A percentile compares a stretch with the other conserved stretches of the same genome.
These are phyloP conservation scores for Drosophila acutilabella DNA, from an alignment of 2,888 invertebrate genomes.

Conservation along the genomic window DNA sequence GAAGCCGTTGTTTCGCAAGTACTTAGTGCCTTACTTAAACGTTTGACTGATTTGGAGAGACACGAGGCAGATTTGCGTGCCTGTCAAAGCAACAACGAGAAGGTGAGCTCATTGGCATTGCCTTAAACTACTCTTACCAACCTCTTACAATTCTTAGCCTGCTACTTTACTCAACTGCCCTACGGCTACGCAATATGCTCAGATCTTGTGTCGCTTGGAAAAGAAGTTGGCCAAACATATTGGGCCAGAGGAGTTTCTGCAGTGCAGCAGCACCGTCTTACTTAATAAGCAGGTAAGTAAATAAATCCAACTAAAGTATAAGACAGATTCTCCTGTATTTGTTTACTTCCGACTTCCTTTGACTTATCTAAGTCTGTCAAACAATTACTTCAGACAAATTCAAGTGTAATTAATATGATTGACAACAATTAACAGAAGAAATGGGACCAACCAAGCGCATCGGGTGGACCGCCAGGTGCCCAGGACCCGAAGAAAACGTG, in stretches of 20 bases:
- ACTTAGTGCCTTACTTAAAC: slow-evolving; percentile 86
- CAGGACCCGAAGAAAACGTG: slow-evolving; percentile 85
- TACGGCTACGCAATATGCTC: slow-evolving; percentile 84
- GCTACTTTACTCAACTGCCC: slow-evolving; percentile 72
- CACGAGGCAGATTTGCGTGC: slow-evolving; percentile 85
- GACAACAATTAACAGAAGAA: slow-evolving; percentile 38
- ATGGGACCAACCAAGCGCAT: slow-evolving; percentile 76
- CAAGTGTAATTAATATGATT: slow-evolving; percentile 28
- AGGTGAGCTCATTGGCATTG: slow-evolving; percentile 62
- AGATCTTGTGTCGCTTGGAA: slow-evolving; percentile 84
- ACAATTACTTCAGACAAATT: background rate
- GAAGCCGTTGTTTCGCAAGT: slow-evolving; percentile 85
- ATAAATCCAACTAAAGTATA: background rate
- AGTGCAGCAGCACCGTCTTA: slow-evolving; percentile 84
- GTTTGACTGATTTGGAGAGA: slow-evolving; percentile 85
- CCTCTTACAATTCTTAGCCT: slow-evolving; percentile 22
- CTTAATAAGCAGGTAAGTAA: slow-evolving; percentile 83
- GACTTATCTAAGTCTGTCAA: background rate
- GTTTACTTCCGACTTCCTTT: no score
- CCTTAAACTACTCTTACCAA: background rate
- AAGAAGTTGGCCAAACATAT: slow-evolving; percentile 85
- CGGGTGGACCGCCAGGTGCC: slow-evolving; percentile 18
- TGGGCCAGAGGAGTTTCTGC: slow-evolving; percentile 85
- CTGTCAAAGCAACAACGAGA: slow-evolving; percentile 83
- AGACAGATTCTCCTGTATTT: no score